Conservation (phyloP, 2,113 vertebrate species). For the Fulmarus glacialis region DNA sequence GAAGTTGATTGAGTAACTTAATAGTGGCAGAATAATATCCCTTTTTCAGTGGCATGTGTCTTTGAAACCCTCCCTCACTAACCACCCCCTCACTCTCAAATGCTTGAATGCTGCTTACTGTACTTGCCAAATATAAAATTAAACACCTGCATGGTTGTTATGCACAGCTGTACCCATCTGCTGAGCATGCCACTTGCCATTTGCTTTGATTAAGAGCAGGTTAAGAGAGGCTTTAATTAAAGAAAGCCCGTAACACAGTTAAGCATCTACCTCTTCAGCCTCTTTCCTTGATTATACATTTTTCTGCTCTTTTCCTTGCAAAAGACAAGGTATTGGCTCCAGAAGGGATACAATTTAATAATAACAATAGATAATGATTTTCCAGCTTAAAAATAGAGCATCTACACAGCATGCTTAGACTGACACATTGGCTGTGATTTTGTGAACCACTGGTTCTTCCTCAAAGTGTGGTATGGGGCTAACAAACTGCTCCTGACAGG, state of each 20-base stretch:
- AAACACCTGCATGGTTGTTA: conserved; percentile 60
- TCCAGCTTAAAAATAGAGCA: neutral
- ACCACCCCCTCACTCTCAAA: neutral
- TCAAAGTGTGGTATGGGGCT: neutral
- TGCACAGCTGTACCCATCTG: conserved; percentile 60
- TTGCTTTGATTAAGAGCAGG: conserved; percentile 64
- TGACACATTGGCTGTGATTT: neutral
- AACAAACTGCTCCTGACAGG: neutral
- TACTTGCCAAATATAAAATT: conserved; percentile 33
- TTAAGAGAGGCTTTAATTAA: conserved; percentile 62
- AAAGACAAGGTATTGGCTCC: neutral
- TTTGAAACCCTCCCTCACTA: neutral
- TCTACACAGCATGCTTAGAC: neutral
- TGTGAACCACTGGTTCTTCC: neutral
- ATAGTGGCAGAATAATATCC: neutral
- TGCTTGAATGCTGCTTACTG: neutral
- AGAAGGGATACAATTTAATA: neutral
- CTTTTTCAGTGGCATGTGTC: neutral
- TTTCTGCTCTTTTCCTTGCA: conserved; percentile 19
- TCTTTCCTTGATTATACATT: conserved; percentile 28
- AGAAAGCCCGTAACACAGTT: conserved; percentile 7
- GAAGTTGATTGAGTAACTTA: conserved; percentile 19
- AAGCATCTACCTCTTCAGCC: conserved; percentile 12
- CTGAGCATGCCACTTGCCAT: conserved; percentile 38
- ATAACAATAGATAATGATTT: neutral